Conservation (phyloP, 2,888 invertebrate genomes). For the Ditylenchus weischeri region DNA sequence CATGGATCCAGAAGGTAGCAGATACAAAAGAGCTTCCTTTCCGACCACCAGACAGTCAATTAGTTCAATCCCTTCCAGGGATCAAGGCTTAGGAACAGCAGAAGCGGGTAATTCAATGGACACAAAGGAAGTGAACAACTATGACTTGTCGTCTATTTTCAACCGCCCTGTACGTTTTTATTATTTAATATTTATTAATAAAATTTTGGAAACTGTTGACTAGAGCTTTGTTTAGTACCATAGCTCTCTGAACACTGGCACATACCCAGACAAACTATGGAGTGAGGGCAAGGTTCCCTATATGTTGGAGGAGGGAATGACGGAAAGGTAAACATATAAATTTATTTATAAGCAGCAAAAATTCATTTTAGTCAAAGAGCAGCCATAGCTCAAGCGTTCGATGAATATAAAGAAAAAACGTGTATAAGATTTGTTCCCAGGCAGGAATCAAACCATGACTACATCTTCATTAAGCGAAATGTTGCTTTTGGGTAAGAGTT, state of each 20-base stretch:
- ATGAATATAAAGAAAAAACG: constrained; percentile 67
- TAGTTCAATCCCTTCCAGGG: constrained; percentile 18
- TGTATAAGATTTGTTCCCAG: constrained; percentile 69
- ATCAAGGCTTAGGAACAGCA: constrained; percentile 37
- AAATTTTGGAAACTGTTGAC: background rate
- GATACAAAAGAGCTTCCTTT: background rate
- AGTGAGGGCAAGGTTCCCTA: constrained; percentile 53
- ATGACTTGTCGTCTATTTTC: constrained; percentile 17
- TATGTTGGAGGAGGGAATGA: constrained; percentile 57
- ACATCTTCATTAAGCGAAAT: constrained; percentile 65
- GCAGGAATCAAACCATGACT: constrained; percentile 65
- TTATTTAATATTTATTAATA: background rate
- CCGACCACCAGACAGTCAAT: background rate
- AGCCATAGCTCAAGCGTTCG: constrained; percentile 66
- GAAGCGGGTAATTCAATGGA: constrained; percentile 9
- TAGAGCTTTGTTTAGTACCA: constrained; percentile 46
- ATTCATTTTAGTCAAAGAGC: constrained; percentile 52
- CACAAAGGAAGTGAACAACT: constrained; percentile 25
- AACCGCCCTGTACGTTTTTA: constrained; percentile 25
- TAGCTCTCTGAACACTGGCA: constrained; percentile 56
- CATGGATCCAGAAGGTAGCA: background rate
- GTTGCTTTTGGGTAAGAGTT: constrained; percentile 60
- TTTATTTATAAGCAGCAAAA: background rate
- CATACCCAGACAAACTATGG: constrained; percentile 59
- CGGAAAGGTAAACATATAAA: background rate